Evolutionary conservation across 2,113 vertebrate species (phyloP).

Genomic region (Apteryx mantelli): DNA sequence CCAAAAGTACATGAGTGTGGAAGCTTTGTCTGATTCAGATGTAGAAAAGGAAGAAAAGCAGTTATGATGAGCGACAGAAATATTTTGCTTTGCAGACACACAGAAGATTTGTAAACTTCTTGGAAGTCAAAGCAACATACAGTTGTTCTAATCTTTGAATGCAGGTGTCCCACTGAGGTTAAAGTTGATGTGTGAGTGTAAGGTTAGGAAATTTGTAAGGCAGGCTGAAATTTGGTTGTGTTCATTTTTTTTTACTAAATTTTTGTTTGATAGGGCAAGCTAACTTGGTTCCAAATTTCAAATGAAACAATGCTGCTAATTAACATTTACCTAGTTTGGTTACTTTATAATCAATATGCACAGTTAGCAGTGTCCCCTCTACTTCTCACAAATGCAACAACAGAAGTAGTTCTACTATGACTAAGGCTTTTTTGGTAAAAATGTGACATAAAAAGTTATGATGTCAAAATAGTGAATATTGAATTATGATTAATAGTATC

Average conservation of each 20-base stretch:
- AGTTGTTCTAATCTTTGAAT: background rate
- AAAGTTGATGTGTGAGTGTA: background rate
- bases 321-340: background rate
- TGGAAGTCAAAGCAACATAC: background rate
- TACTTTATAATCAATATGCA: background rate
- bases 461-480: background rate
- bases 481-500: background rate
- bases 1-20: background rate
- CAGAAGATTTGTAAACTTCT: background rate
- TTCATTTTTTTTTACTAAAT: background rate
- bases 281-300: background rate
- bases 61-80: background rate
- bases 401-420: background rate
- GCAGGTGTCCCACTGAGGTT: background rate
- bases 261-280: background rate
- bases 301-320: background rate
- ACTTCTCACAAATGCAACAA: background rate
- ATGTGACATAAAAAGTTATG: background rate
- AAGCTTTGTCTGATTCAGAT: background rate
- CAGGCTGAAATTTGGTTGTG: background rate
- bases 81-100: background rate
- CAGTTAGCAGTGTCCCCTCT: background rate
- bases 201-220: background rate
- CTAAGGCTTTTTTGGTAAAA: background rate
- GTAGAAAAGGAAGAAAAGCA: background rate